Evolutionary conservation across 2,888 invertebrate species (phyloP).

Genomic region (Lithodes maja): DNA sequence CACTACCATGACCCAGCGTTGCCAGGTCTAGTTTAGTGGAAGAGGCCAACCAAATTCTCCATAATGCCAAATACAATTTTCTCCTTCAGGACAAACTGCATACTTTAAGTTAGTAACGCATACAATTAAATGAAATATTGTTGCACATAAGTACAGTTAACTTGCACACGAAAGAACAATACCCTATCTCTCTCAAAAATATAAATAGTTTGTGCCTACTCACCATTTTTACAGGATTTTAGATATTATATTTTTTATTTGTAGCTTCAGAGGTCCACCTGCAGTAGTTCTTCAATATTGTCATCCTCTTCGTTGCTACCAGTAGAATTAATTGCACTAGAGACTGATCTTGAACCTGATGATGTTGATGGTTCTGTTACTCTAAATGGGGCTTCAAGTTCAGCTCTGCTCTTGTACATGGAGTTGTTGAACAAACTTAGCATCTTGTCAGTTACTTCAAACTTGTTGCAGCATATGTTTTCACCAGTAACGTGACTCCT

Average conservation of each 20-base stretch:
- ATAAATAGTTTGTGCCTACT: no score
- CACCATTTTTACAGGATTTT: no score
- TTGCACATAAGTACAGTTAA: no score
- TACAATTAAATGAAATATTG: no score
- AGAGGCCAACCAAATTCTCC: background rate
- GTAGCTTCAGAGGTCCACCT: background rate
- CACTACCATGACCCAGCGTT: no score
- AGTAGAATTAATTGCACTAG: background rate
- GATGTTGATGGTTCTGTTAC: background rate
- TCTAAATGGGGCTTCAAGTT: background rate
- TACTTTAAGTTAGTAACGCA: no score
- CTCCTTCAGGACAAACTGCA: no score
- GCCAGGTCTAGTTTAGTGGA: background rate
- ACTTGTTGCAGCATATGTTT: background rate
- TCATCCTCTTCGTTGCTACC: background rate
- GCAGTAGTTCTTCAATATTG: background rate
- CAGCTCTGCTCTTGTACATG: background rate
- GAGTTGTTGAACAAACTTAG: background rate
- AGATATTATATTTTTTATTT: no score
- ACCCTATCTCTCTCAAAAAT: no score
- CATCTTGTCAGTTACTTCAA: background rate
- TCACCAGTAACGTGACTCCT: background rate
- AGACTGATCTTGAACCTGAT: background rate
- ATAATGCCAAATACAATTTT: background rate
- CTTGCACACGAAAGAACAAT: no score